Percentiles rank a stretch among this genome's conserved stretches.
Conservation (phyloP, 2,797 vertebrate species). For the Arrhamphus sclerolepis region DNA sequence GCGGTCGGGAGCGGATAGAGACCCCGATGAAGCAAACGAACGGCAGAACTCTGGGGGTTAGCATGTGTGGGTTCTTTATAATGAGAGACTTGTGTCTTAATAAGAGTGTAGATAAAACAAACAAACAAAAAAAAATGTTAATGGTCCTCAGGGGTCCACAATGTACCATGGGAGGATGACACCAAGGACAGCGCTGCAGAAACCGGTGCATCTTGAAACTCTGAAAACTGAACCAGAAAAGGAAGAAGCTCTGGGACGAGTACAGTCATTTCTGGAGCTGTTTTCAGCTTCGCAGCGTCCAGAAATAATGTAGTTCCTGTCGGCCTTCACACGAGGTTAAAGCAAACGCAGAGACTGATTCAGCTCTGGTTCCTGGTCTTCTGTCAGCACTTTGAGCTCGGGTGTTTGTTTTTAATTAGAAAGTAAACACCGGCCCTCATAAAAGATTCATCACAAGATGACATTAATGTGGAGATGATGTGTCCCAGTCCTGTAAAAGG, state of each 20-base stretch:
- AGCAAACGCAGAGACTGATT: not conserved
- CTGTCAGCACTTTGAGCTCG: not conserved
- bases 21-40: not conserved
- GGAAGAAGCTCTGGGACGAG: not conserved
- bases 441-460: too few species aligned
- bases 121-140: not conserved
- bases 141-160: slow-evolving; percentile 20
- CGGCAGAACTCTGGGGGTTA: not conserved
- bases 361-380: not conserved
- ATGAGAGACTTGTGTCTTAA: slow-evolving; percentile 39
- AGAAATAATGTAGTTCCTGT: not conserved
- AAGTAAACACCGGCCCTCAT: not conserved
- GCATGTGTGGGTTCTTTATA: slow-evolving; percentile 5
- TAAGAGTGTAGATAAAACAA: slow-evolving; percentile 25
- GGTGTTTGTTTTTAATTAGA: not conserved
- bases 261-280: not conserved
- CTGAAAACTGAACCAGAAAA: not conserved
- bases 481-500: too few species aligned
- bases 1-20: slow-evolving; percentile 80
- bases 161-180: slow-evolving; percentile 25
- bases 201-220: slow-evolving; percentile 4
- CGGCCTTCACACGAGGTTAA: not conserved
- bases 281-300: not conserved
- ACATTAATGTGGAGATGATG: not conserved
- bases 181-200: not conserved